These are phyloP conservation scores for Drusus annulatus DNA, from an alignment of 1,140 invertebrate genomes.

Conservation along the genomic window DNA sequence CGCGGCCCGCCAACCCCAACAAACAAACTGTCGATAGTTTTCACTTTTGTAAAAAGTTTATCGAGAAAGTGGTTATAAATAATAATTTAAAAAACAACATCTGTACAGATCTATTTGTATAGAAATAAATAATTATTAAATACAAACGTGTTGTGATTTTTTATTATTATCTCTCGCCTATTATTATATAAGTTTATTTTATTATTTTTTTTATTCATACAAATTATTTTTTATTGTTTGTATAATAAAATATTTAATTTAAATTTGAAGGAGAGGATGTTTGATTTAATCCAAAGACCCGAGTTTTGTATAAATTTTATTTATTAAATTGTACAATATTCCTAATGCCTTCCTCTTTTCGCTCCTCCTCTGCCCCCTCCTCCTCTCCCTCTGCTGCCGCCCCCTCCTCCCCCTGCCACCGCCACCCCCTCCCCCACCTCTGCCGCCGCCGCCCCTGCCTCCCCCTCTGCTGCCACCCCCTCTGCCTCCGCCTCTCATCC, in stretches of 20 bases:
- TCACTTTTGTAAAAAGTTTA: slow-evolving; percentile 74
- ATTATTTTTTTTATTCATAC: slow-evolving; percentile 45
- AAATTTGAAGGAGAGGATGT: slow-evolving; percentile 27
- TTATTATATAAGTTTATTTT: slow-evolving; percentile 32
- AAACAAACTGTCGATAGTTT: slow-evolving; percentile 68
- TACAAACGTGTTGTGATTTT: slow-evolving; percentile 68
- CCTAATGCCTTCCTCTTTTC: background rate
- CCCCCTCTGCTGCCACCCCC: slow-evolving; percentile 63
- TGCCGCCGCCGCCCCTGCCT: slow-evolving; percentile 72
- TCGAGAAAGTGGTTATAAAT: slow-evolving; percentile 69
- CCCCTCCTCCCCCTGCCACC: slow-evolving; percentile 63
- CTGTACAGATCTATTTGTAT: slow-evolving; percentile 74
- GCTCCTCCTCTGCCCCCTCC: slow-evolving; percentile 1
- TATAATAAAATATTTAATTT: slow-evolving; percentile 44
- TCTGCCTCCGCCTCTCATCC: slow-evolving; percentile 74
- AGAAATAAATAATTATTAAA: slow-evolving; percentile 72
- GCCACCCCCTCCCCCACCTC: slow-evolving; percentile 75
- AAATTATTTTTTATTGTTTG: slow-evolving; percentile 39
- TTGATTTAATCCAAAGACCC: slow-evolving; percentile 43
- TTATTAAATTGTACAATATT: too few relatives aligned
- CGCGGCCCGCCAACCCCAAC: slow-evolving; percentile 20
- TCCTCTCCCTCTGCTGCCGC: slow-evolving; percentile 76
- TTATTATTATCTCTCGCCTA: slow-evolving; percentile 36
- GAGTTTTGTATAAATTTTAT: slow-evolving; percentile 10
- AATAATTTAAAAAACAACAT: slow-evolving; percentile 70